Conservation (phyloP, 2,888 invertebrate species). For the Galerucella calmariensis region DNA sequence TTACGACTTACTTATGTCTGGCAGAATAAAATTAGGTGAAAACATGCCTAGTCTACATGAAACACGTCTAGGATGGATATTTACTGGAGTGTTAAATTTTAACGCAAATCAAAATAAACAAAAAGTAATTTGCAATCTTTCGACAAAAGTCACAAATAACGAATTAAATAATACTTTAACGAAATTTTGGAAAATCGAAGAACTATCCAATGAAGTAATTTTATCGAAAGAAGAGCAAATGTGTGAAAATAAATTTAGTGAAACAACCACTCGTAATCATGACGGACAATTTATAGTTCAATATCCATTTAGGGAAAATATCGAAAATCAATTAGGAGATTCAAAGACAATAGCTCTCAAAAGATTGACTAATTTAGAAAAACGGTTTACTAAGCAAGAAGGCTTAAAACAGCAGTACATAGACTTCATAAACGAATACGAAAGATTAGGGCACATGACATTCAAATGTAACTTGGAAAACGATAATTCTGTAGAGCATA, state of each 20-base stretch:
- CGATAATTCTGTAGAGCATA: not conserved
- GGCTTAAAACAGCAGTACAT: not conserved
- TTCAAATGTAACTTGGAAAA: not conserved
- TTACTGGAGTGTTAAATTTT: not conserved
- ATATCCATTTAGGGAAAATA: not conserved
- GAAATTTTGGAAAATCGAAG: not conserved
- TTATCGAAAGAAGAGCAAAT: not conserved
- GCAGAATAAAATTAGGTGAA: not conserved
- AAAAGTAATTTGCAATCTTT: no score
- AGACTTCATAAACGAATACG: not conserved
- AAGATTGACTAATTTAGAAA: not conserved
- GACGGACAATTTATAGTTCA: not conserved
- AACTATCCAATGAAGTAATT: not conserved
- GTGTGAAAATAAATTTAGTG: not conserved
- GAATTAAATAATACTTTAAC: not conserved
- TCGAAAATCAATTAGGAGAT: not conserved
- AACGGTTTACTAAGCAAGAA: not conserved
- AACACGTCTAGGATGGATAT: not conserved
- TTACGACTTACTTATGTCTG: not conserved
- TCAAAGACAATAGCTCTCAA: not conserved
- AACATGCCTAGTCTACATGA: not conserved
- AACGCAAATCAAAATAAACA: not conserved
- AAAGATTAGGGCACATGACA: not conserved
- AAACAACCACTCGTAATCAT: not conserved
- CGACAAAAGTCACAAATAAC: not conserved